Conservation (phyloP, 2,888 invertebrate species). For the Amiota minor region DNA sequence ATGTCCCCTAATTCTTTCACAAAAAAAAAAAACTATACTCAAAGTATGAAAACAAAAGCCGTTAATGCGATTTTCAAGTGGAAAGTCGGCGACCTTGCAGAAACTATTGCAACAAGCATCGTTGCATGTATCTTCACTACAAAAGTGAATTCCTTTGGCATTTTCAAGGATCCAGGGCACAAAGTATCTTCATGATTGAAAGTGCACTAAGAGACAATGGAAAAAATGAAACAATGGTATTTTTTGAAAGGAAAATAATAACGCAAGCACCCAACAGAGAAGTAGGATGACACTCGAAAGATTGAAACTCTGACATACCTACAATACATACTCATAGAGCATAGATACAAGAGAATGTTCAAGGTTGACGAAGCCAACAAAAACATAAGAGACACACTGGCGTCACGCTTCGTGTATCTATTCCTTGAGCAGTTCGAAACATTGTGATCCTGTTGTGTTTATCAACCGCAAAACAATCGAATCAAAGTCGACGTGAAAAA, state of each 20-base stretch:
- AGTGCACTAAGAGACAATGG: background rate
- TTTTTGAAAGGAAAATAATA: background rate
- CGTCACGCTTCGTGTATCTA: conserved; percentile 17
- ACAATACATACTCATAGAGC: background rate
- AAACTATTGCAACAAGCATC: background rate
- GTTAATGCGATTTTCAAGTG: conserved; percentile 64
- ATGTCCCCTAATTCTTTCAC: background rate
- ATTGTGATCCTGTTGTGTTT: background rate
- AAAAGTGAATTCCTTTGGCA: conserved; percentile 5
- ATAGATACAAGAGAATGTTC: background rate
- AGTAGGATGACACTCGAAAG: background rate
- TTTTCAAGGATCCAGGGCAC: conserved; percentile 16
- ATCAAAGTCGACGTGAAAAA: background rate
- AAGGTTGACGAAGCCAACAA: background rate
- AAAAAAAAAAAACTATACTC: conserved; percentile 45
- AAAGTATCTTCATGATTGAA: background rate
- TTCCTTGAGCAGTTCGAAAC: background rate
- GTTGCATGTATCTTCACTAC: background rate
- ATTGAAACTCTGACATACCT: no score
- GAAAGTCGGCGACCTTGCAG: conserved; percentile 38
- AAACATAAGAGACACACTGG: conserved; percentile 21
- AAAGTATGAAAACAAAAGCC: conserved; percentile 48
- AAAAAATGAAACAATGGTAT: background rate
- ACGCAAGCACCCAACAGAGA: background rate
- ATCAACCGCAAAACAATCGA: conserved; percentile 9